phyloP scores from a whole-genome alignment of 1,140 invertebrate species.

The Caenorhabditis inopinata region DNA sequence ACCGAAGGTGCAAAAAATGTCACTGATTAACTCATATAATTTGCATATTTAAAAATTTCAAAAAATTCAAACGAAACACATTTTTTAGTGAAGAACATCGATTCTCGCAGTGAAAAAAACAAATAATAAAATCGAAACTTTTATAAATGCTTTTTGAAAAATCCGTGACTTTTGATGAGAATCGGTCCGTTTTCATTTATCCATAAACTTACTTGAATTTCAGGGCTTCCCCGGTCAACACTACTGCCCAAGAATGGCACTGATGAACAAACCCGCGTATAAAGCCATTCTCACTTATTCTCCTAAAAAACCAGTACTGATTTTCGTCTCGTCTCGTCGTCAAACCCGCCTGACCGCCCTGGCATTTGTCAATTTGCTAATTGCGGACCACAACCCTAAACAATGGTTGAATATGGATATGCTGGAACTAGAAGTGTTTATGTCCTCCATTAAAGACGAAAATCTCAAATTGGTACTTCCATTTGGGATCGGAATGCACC shows the following conservation, averaged over 20 bases:
- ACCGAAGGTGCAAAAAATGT: no score
- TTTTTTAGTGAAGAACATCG: no score
- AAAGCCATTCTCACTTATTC: slow-evolving; percentile 86
- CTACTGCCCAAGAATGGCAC: slow-evolving; percentile 98
- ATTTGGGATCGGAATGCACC: slow-evolving; percentile 97
- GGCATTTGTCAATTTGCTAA: slow-evolving; percentile 89
- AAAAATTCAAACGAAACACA: no score
- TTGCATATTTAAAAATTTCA: no score
- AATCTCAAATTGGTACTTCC: slow-evolving; percentile 89
- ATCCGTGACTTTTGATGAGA: no score
- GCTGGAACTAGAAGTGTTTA: slow-evolving; percentile 69
- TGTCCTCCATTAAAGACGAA: slow-evolving; percentile 71
- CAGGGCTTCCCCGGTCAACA: slow-evolving; percentile 91
- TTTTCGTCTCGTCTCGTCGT: slow-evolving; percentile 95
- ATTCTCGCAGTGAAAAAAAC: no score
- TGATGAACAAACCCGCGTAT: slow-evolving; percentile 98
- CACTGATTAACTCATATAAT: no score
- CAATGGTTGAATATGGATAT: slow-evolving; percentile 90
- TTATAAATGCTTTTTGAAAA: no score
- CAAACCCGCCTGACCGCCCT: slow-evolving; percentile 94
- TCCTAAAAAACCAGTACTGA: slow-evolving; percentile 81
- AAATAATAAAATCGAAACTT: no score
- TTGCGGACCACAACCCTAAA: slow-evolving; percentile 85
- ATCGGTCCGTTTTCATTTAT: no score
- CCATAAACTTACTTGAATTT: no score